phyloP scores from a whole-genome alignment of 2,113 vertebrate species.

The Microtus oregoni region DNA sequence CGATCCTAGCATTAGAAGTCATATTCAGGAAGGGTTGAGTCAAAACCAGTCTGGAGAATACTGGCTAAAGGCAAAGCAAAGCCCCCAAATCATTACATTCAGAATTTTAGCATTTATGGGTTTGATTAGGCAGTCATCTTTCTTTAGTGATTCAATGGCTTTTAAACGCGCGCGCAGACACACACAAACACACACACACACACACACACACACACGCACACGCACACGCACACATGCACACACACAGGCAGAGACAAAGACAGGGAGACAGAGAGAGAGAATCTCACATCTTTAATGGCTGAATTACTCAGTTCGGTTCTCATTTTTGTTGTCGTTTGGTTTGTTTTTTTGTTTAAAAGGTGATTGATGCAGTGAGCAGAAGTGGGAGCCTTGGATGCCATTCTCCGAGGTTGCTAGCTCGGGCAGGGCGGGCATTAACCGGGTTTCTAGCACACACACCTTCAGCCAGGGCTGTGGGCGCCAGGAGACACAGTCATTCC shows the following conservation, averaged over 20 bases:
- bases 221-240: not conserved
- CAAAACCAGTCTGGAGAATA: not conserved
- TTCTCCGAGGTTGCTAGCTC: not conserved
- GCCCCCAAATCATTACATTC: not conserved
- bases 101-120: not conserved
- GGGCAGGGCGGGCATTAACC: too few species aligned
- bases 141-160: not conserved
- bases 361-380: not conserved
- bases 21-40: not conserved
- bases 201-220: not conserved
- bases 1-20: not conserved
- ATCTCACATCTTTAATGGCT: not conserved
- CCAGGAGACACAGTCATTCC: not conserved
- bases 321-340: not conserved
- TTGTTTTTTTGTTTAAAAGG: not conserved
- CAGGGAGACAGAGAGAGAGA: not conserved
- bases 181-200: not conserved
- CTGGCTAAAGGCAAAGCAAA: not conserved
- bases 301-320: not conserved
- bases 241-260: too few species aligned
- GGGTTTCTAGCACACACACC: not conserved
- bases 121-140: not conserved
- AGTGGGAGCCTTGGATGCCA: slow-evolving; percentile 41
- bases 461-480: not conserved
- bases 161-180: not conserved